Evolutionary conservation across 2,113 vertebrate species (phyloP).

Genomic region (Pedionomus torquatus): DNA sequence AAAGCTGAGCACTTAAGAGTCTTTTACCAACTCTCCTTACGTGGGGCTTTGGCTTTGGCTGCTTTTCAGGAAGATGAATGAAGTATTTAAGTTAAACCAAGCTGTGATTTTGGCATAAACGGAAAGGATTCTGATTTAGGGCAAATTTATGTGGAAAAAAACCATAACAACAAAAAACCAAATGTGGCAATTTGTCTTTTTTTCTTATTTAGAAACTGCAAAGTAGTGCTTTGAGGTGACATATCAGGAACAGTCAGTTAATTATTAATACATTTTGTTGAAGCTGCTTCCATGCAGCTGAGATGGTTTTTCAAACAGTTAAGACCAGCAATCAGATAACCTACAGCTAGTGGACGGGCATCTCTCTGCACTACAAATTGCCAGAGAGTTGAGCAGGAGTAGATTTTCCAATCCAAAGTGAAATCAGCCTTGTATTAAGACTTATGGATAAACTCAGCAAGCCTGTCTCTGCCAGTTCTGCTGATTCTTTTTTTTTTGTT

Average conservation of each 20-base stretch:
- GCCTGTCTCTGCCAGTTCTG: background rate
- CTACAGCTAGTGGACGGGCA: background rate
- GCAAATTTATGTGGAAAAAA: background rate
- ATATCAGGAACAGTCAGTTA: background rate
- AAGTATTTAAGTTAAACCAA: background rate
- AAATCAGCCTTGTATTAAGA: background rate
- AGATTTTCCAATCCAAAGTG: background rate
- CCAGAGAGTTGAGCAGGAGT: background rate
- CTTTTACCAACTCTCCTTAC: background rate
- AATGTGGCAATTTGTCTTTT: background rate
- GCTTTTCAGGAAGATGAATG: background rate
- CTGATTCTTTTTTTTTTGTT: background rate
- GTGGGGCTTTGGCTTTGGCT: background rate
- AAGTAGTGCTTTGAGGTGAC: background rate
- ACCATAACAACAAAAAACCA: background rate
- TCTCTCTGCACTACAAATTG: background rate
- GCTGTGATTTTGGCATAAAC: background rate
- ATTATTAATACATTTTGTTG: background rate
- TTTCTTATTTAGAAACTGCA: background rate
- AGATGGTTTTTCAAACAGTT: background rate
- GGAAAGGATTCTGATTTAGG: background rate
- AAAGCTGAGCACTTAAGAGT: background rate
- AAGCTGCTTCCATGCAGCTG: background rate
- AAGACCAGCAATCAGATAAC: background rate
- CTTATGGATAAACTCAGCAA: background rate